These are phyloP conservation scores for Andrena bucephala DNA, from an alignment of 2,888 invertebrate genomes.

Conservation along the genomic window DNA sequence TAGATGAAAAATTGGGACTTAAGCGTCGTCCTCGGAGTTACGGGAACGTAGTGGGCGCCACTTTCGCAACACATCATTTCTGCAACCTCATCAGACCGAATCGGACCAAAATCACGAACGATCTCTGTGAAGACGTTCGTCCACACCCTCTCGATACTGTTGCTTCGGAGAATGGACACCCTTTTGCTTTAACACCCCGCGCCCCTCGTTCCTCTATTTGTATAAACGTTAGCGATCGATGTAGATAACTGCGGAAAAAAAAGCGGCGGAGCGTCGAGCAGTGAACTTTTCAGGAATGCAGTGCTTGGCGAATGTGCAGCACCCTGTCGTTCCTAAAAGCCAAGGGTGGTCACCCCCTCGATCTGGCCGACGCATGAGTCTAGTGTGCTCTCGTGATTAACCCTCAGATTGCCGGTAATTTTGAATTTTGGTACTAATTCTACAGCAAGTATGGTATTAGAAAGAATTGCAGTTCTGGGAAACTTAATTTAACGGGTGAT, in stretches of 20 bases:
- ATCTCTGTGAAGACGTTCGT: slow-evolving; percentile 24
- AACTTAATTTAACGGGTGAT: not conserved
- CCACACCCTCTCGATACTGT: slow-evolving; percentile 19
- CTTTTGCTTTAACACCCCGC: slow-evolving; percentile 10
- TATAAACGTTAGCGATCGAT: slow-evolving; percentile 76
- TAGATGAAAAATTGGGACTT: not conserved
- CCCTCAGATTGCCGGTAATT: slow-evolving; percentile 24
- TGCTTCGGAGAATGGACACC: slow-evolving; percentile 31
- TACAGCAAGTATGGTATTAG: not conserved
- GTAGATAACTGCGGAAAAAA: slow-evolving; percentile 78
- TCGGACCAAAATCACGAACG: slow-evolving; percentile 38
- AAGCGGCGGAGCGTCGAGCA: slow-evolving; percentile 70
- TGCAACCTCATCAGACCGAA: slow-evolving; percentile 56
- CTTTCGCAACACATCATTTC: slow-evolving; percentile 26
- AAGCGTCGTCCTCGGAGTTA: slow-evolving; percentile 13
- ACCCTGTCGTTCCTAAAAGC: not conserved
- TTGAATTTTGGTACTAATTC: not conserved
- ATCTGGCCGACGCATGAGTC: not conserved
- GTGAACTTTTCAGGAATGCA: slow-evolving; percentile 35
- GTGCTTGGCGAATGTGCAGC: not conserved
- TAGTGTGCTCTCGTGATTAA: slow-evolving; percentile 11
- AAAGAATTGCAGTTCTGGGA: not conserved
- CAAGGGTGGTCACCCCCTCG: slow-evolving; percentile 2
- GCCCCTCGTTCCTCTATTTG: slow-evolving; percentile 37
- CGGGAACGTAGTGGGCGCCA: not conserved